Percentiles rank a stretch among this genome's conserved stretches.
Evolutionary conservation across 2,113 vertebrate genomes (phyloP).

Genomic region (Saccopteryx leptura): DNA sequence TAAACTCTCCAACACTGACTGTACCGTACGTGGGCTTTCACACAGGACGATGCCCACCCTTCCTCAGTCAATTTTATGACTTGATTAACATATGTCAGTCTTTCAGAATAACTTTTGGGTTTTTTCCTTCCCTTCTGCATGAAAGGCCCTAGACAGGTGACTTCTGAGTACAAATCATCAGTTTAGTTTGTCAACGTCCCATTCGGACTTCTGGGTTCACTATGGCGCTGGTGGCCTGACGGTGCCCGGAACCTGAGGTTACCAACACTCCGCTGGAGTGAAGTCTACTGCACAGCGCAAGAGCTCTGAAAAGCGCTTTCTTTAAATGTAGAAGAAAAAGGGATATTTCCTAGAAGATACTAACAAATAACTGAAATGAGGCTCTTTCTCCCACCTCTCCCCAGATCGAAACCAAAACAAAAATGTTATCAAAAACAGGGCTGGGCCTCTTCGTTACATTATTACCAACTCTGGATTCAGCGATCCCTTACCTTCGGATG

Average conservation of each 20-base stretch:
- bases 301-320: background rate
- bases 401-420: background rate
- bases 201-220: background rate
- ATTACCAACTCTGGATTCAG: background rate
- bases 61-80: background rate
- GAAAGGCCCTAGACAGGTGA: background rate
- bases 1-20: background rate
- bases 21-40: background rate
- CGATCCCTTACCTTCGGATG: slow-evolving; percentile 92
- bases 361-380: slow-evolving; percentile 42
- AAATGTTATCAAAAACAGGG: background rate
- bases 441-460: background rate
- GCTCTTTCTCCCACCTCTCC: background rate
- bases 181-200: background rate
- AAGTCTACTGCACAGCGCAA: background rate
- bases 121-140: background rate
- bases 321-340: background rate
- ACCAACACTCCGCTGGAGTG: background rate
- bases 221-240: background rate
- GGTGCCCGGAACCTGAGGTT: background rate
- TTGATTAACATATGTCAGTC: background rate
- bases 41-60: background rate
- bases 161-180: background rate
- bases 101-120: background rate
- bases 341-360: slow-evolving; percentile 22